phyloP scores from a whole-genome alignment of 2,113 vertebrate genomes.

The Danionella cerebrum region DNA sequence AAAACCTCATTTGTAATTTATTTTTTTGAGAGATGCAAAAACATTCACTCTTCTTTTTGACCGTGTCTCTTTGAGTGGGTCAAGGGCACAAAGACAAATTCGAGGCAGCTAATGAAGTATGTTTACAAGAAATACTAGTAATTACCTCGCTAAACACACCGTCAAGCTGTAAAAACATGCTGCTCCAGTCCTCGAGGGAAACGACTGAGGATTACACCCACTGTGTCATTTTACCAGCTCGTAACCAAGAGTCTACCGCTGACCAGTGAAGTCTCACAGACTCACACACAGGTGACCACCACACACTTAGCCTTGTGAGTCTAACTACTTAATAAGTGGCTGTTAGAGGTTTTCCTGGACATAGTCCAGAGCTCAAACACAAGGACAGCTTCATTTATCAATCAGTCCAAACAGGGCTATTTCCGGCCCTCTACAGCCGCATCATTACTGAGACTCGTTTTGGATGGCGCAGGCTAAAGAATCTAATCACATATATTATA shows the following conservation, averaged over 20 bases:
- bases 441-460: conserved; percentile 60
- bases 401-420: conserved; percentile 66
- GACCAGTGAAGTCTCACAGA: conserved; percentile 49
- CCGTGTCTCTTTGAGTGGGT: neutral
- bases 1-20: neutral
- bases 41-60: neutral
- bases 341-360: conserved; percentile 93
- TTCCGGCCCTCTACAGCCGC: conserved; percentile 57
- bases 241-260: conserved; percentile 18
- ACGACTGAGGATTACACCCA: conserved; percentile 45
- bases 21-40: conserved; percentile 1
- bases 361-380: conserved; percentile 83
- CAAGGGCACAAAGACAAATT: conserved; percentile 36
- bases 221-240: conserved; percentile 10
- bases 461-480: too few relatives aligned
- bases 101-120: conserved; percentile 36
- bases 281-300: conserved; percentile 74
- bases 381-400: conserved; percentile 76
- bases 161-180: conserved; percentile 56
- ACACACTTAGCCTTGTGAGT: conserved; percentile 73
- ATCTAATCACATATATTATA: too few relatives aligned
- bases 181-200: conserved; percentile 40
- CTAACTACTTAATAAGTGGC: conserved; percentile 96
- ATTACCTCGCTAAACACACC: conserved; percentile 46
- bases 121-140: conserved; percentile 54